These are phyloP conservation scores for Dysdera silvatica DNA, from an alignment of 1,140 invertebrate genomes.

Conservation along the genomic window DNA sequence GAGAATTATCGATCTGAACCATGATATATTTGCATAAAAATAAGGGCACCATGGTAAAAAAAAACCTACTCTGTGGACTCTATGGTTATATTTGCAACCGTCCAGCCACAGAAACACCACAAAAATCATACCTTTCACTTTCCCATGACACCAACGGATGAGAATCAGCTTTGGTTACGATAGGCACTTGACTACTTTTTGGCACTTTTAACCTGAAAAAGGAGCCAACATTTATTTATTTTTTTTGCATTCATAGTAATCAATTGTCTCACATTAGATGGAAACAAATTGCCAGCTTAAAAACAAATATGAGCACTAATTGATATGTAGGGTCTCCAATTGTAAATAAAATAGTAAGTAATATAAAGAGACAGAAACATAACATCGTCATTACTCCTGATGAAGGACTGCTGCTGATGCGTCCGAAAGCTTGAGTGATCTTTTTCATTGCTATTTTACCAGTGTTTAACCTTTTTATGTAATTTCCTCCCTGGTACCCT, in stretches of 20 bases:
- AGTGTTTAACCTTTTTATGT: no score
- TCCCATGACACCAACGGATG: conserved; percentile 28
- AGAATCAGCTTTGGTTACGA: conserved; percentile 21
- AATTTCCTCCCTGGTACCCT: no score
- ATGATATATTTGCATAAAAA: no score
- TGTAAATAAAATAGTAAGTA: not conserved
- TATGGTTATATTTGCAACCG: no score
- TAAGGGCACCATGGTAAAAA: no score
- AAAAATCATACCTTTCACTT: conserved; percentile 29
- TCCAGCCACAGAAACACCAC: no score
- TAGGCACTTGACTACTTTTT: conserved; percentile 7
- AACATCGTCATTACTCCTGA: not conserved
- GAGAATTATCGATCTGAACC: no score
- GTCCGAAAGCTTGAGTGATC: no score
- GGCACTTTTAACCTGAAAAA: conserved; percentile 21
- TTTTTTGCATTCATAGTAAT: not conserved
- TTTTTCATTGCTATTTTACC: no score
- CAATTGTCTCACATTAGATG: not conserved
- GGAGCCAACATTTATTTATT: not conserved
- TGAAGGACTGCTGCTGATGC: no score
- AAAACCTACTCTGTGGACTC: no score
- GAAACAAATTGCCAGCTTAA: not conserved
- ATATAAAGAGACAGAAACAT: not conserved
- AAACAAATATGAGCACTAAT: not conserved
- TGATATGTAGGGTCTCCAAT: not conserved